Percentiles rank a stretch among this genome's conserved stretches.
Evolutionary conservation across 2,888 invertebrate species (phyloP).

Genomic region (Thysanoteuthis rhombus): DNA sequence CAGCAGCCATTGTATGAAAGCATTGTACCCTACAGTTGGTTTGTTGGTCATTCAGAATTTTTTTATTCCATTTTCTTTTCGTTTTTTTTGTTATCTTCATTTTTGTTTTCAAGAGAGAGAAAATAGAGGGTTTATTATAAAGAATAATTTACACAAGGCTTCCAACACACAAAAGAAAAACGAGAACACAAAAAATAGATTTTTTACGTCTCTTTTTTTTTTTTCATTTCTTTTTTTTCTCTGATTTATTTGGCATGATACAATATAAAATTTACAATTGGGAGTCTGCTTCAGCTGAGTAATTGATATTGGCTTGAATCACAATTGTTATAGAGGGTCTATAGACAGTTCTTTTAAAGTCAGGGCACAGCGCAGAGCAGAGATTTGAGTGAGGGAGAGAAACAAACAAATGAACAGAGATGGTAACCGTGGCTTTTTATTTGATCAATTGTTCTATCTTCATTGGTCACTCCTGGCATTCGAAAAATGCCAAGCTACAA

Average conservation of each 20-base stretch:
- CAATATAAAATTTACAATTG: slow-evolving; percentile 12
- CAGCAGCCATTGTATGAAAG: not conserved
- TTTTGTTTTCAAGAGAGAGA: not conserved
- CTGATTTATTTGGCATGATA: not conserved
- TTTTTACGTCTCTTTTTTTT: not conserved
- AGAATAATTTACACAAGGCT: not conserved
- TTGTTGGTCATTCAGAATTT: not conserved
- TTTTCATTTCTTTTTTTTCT: not conserved
- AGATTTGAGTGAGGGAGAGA: not conserved
- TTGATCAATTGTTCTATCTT: too few species aligned
- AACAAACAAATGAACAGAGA: not conserved
- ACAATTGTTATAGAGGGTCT: not conserved
- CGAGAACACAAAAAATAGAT: not conserved
- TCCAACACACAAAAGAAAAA: not conserved
- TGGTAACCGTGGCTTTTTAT: too few species aligned
- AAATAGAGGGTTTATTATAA: not conserved
- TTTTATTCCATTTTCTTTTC: not conserved
- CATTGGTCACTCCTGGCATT: too few species aligned
- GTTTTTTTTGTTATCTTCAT: too few species aligned
- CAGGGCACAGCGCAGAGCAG: not conserved
- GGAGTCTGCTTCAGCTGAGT: not conserved
- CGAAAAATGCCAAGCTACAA: too few species aligned
- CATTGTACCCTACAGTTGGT: not conserved
- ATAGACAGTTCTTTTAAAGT: not conserved
- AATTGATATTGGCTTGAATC: not conserved